phyloP scores from a whole-genome alignment of 1,140 invertebrate species.

The Mercenaria mercenaria region DNA sequence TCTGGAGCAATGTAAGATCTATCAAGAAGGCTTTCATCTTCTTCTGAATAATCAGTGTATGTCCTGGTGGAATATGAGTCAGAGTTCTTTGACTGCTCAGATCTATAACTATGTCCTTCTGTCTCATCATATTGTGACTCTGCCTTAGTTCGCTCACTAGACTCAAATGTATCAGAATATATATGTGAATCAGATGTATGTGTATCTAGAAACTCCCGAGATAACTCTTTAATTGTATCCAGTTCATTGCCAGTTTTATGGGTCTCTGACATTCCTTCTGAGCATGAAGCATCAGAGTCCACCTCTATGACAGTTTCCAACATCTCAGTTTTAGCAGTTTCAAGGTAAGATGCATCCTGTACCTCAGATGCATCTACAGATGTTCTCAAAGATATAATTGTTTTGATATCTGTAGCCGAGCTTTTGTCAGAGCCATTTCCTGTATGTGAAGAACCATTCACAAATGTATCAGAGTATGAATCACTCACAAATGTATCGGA shows the following conservation, averaged over 20 bases:
- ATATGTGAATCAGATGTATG: neutral
- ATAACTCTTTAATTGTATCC: neutral
- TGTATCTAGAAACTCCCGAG: constrained; percentile 13
- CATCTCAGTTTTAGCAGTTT: constrained; percentile 44
- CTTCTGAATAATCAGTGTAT: neutral
- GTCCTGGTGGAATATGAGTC: neutral
- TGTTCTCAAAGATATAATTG: neutral
- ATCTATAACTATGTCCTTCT: neutral
- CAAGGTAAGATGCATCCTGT: constrained; percentile 22
- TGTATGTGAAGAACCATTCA: neutral
- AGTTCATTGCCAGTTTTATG: neutral
- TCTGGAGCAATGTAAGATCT: constrained; percentile 48
- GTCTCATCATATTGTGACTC: constrained; percentile 30
- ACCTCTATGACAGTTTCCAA: constrained; percentile 46
- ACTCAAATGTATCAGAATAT: constrained; percentile 61
- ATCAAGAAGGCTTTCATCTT: constrained; percentile 39
- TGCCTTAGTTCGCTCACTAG: constrained; percentile 40
- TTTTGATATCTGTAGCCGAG: neutral
- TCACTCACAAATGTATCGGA: constrained; percentile 48
- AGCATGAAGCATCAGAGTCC: neutral
- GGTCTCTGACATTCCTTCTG: neutral
- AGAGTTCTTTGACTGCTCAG: neutral
- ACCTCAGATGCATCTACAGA: constrained; percentile 42
- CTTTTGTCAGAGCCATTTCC: neutral
- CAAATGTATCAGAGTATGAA: constrained; percentile 58